Base-by-base conservation (phyloP, 2,797 vertebrate species). In the Ptychobarbus kaznakovi region DNA sequence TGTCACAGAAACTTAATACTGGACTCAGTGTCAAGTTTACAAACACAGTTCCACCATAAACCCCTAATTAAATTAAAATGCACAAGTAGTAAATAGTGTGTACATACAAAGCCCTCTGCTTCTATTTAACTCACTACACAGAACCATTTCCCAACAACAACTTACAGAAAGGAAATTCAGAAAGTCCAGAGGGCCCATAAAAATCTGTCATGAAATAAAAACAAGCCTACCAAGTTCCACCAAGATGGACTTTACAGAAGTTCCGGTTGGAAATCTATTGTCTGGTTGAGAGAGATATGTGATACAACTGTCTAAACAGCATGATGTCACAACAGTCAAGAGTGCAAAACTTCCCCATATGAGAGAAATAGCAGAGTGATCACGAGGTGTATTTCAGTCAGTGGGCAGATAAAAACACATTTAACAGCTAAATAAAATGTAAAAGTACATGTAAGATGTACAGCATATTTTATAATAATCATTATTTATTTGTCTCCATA, bases 291-390 rank as follows among this genome's bases (percentile, higher is more conserved):
- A 84, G 63, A 84, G 53, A 65, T 65, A 82, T 80, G 70, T 66
- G 81, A 61, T 61, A 58, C 82, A 87, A 80, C 85, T 88, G 82
- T 89, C 69, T 73, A 83, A 89, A 87, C 76, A 80, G 49, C 44
- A 87, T 86, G 82, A 88, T 83, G 79, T 89, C 88, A 89, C 80
- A 73, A 86, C 16, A 76, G 84, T 85, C 80, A 88, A 85, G 65
- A 85, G 72, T 81, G 73, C 76, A 87, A 81, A 88, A 51, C 80
- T 68, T 81, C 87, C 77, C 85, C 85, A 83, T 72, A 68, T 83
- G 80, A 82, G 58, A 44, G 13, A 76, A 78, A 78, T 22, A 22
- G 11, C 18, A 83, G 28, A 51, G 3, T 32, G 70, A 40, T 75
- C 72, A 75, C 15, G 35, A 65, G 32, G 13, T 73, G 11, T 61